Conservation (phyloP, 2,797 vertebrate species). For the Schizopygopsis malacanthus region DNA sequence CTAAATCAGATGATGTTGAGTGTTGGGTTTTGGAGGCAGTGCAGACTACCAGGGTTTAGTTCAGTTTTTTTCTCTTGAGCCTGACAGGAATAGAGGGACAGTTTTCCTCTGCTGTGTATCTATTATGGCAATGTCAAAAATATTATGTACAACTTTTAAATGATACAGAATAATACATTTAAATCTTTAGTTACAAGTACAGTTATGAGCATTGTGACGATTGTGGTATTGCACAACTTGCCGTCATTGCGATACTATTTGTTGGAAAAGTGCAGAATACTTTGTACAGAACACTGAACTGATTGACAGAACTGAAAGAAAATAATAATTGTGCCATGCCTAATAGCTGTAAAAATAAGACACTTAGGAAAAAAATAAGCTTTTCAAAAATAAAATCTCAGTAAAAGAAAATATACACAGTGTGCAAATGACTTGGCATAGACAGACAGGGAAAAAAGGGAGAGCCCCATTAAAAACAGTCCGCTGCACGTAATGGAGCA, state of each 20-base stretch:
- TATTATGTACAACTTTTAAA: slow-evolving; percentile 94
- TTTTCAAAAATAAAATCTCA: slow-evolving; percentile 66
- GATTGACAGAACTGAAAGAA: slow-evolving; percentile 75
- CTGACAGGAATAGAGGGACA: slow-evolving; percentile 60
- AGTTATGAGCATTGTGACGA: slow-evolving; percentile 87
- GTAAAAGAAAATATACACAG: slow-evolving; percentile 74
- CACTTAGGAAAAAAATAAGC: slow-evolving; percentile 31
- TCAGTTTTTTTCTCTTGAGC: slow-evolving; percentile 18
- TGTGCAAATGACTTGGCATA: slow-evolving; percentile 87
- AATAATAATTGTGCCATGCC: slow-evolving; percentile 69
- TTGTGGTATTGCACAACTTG: slow-evolving; percentile 89
- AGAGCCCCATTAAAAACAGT: slow-evolving; percentile 79
- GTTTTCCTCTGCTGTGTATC: slow-evolving; percentile 68
- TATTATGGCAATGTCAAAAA: slow-evolving; percentile 89
- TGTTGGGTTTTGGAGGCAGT: slow-evolving; percentile 52
- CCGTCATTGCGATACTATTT: slow-evolving; percentile 76
- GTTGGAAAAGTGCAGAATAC: slow-evolving; percentile 89
- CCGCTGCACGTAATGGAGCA: slow-evolving; percentile 72
- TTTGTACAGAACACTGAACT: slow-evolving; percentile 84
- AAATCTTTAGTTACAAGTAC: slow-evolving; percentile 90
- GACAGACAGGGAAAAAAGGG: slow-evolving; percentile 73
- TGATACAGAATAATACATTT: slow-evolving; percentile 87
- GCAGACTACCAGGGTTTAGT: slow-evolving; percentile 36
- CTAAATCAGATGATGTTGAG: slow-evolving; percentile 60
- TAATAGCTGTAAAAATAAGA: slow-evolving; percentile 68